These are phyloP conservation scores for Henicopernis longicauda DNA, from an alignment of 2,113 vertebrate species.

Conservation along the genomic window DNA sequence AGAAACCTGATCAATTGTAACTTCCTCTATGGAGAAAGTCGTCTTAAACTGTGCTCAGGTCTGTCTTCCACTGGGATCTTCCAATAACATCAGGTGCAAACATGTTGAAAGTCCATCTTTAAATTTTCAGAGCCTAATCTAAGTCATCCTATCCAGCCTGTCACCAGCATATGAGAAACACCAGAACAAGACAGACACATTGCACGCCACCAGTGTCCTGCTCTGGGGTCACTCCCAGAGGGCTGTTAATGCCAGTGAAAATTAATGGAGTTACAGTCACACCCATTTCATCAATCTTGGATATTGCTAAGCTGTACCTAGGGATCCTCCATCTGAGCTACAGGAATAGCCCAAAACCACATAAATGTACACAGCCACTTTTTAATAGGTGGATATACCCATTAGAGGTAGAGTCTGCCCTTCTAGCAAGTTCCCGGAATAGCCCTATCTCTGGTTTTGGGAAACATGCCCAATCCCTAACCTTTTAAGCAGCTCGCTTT, in stretches of 20 bases:
- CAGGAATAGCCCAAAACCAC: background rate
- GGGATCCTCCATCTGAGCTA: background rate
- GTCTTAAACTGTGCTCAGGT: background rate
- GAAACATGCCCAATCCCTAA: background rate
- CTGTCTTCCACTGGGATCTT: background rate
- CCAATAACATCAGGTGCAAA: background rate
- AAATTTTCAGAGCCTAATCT: background rate
- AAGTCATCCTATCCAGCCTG: background rate
- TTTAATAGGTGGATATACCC: background rate
- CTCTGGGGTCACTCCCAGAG: background rate
- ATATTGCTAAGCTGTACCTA: background rate
- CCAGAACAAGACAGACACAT: accelerated
- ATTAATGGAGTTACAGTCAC: background rate
- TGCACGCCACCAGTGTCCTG: background rate
- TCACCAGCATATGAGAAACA: background rate
- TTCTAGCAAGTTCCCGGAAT: background rate
- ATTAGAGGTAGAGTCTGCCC: background rate
- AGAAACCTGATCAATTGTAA: background rate
- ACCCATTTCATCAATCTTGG: background rate
- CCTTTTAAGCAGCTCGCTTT: background rate
- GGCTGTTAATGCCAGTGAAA: background rate
- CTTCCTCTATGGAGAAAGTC: background rate
- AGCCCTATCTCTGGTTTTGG: background rate
- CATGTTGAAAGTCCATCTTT: background rate
- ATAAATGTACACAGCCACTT: background rate